These are phyloP conservation scores for Pelecanus crispus DNA, from an alignment of 2,113 vertebrate species.

Conservation along the genomic window DNA sequence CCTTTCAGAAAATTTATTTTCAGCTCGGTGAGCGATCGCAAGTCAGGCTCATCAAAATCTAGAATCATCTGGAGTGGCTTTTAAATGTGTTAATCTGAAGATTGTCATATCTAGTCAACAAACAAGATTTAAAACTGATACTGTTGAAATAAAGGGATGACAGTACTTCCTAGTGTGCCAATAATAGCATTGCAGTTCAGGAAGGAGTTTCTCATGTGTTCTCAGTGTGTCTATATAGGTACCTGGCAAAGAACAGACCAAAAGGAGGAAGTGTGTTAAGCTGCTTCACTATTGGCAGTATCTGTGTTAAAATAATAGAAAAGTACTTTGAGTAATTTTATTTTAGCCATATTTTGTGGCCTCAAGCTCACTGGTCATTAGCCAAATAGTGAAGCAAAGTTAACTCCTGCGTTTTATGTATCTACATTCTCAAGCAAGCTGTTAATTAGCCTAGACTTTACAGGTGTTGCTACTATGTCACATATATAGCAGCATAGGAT, in stretches of 20 bases:
- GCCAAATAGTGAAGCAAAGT: not conserved
- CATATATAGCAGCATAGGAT: not conserved
- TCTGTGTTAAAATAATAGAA: not conserved
- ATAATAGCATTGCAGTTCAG: not conserved
- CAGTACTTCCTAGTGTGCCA: not conserved
- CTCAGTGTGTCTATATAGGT: not conserved
- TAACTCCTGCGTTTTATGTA: not conserved
- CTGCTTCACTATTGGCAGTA: not conserved
- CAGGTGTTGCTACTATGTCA: not conserved
- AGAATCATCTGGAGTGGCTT: not conserved
- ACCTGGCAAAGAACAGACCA: not conserved
- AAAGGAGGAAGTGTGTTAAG: not conserved
- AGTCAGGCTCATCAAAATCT: not conserved
- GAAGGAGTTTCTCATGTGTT: not conserved
- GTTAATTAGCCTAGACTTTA: not conserved
- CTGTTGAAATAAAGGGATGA: not conserved
- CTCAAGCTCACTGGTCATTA: not conserved
- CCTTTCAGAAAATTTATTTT: not conserved
- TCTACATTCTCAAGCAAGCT: not conserved
- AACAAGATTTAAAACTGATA: not conserved
- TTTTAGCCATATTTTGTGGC: not conserved
- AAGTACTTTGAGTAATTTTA: not conserved
- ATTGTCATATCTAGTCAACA: not conserved
- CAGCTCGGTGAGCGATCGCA: not conserved
- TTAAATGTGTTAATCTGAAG: not conserved